These are phyloP conservation scores for Euthynnus affinis DNA, from an alignment of 2,797 vertebrate species.

Conservation along the genomic window DNA sequence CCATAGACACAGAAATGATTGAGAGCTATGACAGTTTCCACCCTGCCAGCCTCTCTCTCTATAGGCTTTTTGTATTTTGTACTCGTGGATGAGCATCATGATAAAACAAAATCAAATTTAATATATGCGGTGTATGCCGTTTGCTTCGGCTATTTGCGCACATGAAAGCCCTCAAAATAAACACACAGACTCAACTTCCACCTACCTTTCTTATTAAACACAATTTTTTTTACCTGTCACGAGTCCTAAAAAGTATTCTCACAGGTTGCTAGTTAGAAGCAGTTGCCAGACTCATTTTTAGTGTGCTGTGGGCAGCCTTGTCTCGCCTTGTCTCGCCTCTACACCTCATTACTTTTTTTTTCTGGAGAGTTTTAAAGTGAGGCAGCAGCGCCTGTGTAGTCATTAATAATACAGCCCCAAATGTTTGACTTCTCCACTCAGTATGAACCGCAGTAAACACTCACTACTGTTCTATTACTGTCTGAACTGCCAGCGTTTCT, in stretches of 20 bases:
- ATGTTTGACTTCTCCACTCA: conserved; percentile 34
- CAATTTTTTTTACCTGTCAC: conserved; percentile 2
- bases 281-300: not conserved
- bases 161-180: no score
- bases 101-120: no score
- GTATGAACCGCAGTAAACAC: no score
- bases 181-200: not conserved
- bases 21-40: no score
- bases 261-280: conserved; percentile 8
- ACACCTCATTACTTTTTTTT: conserved; percentile 32
- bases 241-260: not conserved
- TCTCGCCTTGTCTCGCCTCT: not conserved
- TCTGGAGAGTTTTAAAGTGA: conserved; percentile 12
- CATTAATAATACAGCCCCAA: conserved; percentile 40
- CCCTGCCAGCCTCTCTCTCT: no score
- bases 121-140: no score
- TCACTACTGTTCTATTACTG: not conserved
- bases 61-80: no score
- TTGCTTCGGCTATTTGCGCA: no score
- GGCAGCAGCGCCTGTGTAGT: not conserved
- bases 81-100: no score
- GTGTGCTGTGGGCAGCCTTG: not conserved
- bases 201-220: not conserved
- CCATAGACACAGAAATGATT: not conserved
- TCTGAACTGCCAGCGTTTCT: not conserved